Percentiles rank a stretch among this genome's conserved stretches.
phyloP scores from a whole-genome alignment of 64 coral and sea anemone species.

The Montipora foliosa region DNA sequence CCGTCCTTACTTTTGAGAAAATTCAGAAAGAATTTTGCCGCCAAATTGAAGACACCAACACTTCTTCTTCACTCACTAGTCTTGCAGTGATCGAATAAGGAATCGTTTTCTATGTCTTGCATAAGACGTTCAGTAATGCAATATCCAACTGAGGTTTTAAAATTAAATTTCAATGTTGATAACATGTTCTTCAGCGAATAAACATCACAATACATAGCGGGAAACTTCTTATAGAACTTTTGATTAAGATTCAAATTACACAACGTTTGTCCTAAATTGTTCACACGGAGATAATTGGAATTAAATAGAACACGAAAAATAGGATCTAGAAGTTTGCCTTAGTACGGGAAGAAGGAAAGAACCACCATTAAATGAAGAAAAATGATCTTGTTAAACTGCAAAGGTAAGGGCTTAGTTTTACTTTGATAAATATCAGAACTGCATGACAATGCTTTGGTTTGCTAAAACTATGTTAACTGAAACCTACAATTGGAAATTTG shows the following conservation, averaged over 20 bases:
- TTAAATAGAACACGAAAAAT: conserved; percentile 19
- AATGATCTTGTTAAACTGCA: no score
- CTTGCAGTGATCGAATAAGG: no score
- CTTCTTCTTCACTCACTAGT: no score
- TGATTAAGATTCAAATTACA: background rate
- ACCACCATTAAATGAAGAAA: no score
- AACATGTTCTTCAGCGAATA: background rate
- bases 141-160: background rate
- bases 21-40: no score
- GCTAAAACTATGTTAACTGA: background rate
- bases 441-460: background rate
- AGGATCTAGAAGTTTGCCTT: background rate
- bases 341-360: background rate
- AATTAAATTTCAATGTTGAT: background rate
- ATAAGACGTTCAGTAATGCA: background rate
- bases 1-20: no score
- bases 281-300: background rate
- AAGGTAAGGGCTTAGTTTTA: background rate
- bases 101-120: no score
- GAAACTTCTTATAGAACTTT: background rate
- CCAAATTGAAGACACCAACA: no score
- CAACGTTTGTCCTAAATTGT: background rate
- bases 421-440: background rate
- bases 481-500: background rate
- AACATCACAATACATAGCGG: background rate